Conservation (phyloP, 37 sponge, comb jelly and placozoan species). For the Oscarella lobularis region DNA sequence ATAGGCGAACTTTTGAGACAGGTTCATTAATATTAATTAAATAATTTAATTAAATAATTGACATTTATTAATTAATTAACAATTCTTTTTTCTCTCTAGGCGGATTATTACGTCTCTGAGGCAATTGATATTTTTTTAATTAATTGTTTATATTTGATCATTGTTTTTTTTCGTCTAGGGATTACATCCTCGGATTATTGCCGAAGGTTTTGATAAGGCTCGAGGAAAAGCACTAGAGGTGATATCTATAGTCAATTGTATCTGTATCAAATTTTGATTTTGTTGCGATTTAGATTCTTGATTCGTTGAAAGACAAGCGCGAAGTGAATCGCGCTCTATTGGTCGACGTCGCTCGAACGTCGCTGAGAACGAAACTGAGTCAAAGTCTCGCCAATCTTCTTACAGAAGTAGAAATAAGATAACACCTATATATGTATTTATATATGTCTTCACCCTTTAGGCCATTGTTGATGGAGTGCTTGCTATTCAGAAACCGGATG, state of each 20-base stretch:
- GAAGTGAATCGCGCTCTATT: slow-evolving; percentile 82
- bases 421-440: not conserved
- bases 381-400: slow-evolving; percentile 69
- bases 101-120: slow-evolving; percentile 1
- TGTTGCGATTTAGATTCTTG: slow-evolving; percentile 35
- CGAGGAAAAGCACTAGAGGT: slow-evolving; percentile 85
- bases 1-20: slow-evolving; percentile 98
- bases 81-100: not conserved
- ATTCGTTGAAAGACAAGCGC: slow-evolving; percentile 48
- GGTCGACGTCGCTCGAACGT: slow-evolving; percentile 86
- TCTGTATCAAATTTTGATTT: not conserved
- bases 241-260: not conserved
- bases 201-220: slow-evolving; percentile 91
- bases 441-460: slow-evolving; percentile 12
- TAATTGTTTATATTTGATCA: not conserved
- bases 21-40: slow-evolving; percentile 13
- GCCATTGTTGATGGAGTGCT: slow-evolving; percentile 93
- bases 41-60: not conserved
- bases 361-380: slow-evolving; percentile 82
- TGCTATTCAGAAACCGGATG: slow-evolving; percentile 48
- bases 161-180: slow-evolving; percentile 28
- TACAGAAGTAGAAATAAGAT: slow-evolving; percentile 55
- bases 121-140: not conserved
- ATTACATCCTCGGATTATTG: slow-evolving; percentile 83
- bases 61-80: not conserved